Conservation (phyloP, 37 sponge, comb jelly and placozoan genomes). For the Agelas oroides region DNA sequence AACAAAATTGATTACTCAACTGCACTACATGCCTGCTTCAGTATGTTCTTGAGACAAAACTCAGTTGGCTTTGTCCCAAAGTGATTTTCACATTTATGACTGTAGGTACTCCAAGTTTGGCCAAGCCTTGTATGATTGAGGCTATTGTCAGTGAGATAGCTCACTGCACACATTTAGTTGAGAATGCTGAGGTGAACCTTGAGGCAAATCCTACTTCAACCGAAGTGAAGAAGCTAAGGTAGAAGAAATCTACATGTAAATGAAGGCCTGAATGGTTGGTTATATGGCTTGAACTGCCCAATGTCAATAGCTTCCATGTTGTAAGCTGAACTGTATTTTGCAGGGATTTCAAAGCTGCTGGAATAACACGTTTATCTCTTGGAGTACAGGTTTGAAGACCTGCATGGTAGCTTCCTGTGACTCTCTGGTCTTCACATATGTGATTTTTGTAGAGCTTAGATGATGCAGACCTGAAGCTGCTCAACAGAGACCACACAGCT, state of each 20-base stretch:
- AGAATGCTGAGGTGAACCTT: conserved; percentile 65
- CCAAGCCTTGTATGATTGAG: conserved; percentile 49
- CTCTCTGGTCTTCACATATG: background rate
- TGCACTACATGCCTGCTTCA: too few relatives aligned
- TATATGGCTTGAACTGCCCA: background rate
- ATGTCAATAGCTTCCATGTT: background rate
- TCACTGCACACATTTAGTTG: background rate
- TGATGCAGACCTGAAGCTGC: conserved; percentile 57
- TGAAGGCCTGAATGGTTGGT: background rate
- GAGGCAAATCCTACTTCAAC: conserved; percentile 83
- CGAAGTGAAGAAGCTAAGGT: conserved; percentile 53
- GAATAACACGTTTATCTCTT: conserved; percentile 78
- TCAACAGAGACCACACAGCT: conserved; percentile 68
- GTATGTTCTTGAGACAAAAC: too few relatives aligned
- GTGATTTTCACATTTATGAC: too few relatives aligned
- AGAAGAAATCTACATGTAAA: background rate
- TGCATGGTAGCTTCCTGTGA: background rate
- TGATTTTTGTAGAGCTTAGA: conserved; percentile 28
- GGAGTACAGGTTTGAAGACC: conserved; percentile 67
- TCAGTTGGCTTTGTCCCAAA: too few relatives aligned
- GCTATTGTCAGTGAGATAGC: conserved; percentile 52
- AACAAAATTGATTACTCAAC: too few relatives aligned
- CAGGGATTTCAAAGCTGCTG: conserved; percentile 72
- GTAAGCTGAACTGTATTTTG: background rate
- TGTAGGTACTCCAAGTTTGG: conserved; percentile 86